A percentile compares a stretch with the other conserved stretches of the same genome.
These are phyloP conservation scores for Agrenia bidenticulata DNA, from an alignment of 2,888 invertebrate genomes.

Conservation along the genomic window DNA sequence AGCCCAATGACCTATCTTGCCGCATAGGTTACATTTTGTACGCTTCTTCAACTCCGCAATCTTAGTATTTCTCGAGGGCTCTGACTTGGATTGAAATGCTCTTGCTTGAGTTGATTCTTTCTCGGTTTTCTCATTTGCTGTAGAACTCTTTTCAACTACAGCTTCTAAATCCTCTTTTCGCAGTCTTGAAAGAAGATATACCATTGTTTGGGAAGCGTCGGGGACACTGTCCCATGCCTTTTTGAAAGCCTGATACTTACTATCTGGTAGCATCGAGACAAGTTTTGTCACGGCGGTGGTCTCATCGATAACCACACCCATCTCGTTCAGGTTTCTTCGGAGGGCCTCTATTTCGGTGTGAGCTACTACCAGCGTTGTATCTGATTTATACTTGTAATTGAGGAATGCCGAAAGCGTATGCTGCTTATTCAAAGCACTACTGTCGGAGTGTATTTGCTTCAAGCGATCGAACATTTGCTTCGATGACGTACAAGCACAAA, in stretches of 20 bases:
- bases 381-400: neutral
- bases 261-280: neutral
- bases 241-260: no score
- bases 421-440: neutral
- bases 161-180: constrained; percentile 16
- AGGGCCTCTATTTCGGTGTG: neutral
- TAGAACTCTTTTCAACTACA: neutral
- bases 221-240: no score
- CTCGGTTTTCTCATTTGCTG: neutral
- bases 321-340: neutral
- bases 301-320: neutral
- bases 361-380: neutral
- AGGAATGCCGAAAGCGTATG: neutral
- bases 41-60: no score
- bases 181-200: neutral
- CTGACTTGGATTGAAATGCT: no score
- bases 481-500: neutral
- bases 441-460: neutral
- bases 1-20: constrained; percentile 14
- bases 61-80: no score
- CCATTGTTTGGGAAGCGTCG: constrained; percentile 8
- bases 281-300: neutral
- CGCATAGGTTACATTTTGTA: neutral
- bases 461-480: neutral
- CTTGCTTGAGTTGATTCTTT: no score